phyloP scores from a whole-genome alignment of 2,113 vertebrate genomes.

The Oryzias woworae region DNA sequence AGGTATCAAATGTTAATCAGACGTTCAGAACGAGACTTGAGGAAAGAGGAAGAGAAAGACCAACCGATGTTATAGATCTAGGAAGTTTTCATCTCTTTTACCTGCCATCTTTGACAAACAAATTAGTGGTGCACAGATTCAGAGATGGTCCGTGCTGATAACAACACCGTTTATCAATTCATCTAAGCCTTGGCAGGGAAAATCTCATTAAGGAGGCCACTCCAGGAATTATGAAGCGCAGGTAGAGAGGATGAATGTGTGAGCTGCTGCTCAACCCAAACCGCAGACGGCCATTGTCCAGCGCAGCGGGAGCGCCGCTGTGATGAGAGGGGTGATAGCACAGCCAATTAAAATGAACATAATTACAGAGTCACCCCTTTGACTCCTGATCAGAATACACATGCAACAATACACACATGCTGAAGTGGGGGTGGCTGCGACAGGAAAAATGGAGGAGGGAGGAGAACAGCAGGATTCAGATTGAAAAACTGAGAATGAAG shows the following conservation, averaged over 20 bases:
- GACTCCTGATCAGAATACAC: conserved; percentile 77
- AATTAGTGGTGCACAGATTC: conserved; percentile 78
- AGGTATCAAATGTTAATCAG: not conserved
- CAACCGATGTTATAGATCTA: conserved; percentile 54
- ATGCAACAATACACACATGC: conserved; percentile 49
- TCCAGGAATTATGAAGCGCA: conserved; percentile 67
- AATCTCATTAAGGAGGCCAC: conserved; percentile 75
- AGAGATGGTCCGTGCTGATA: conserved; percentile 70
- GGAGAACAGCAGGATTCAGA: not conserved
- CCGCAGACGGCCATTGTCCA: conserved; percentile 72
- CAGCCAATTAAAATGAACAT: conserved; percentile 85
- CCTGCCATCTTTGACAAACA: conserved; percentile 78
- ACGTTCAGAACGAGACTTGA: conserved; percentile 17
- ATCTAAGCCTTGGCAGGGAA: conserved; percentile 69
- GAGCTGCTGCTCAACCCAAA: conserved; percentile 39
- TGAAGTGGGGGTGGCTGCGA: conserved; percentile 5
- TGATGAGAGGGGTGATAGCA: conserved; percentile 78
- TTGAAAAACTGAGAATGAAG: not conserved
- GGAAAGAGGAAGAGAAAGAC: not conserved
- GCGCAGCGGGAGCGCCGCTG: conserved; percentile 60
- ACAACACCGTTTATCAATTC: conserved; percentile 74
- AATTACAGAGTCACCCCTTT: conserved; percentile 83
- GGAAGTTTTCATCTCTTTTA: conserved; percentile 75
- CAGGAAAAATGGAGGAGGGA: conserved; percentile 4
- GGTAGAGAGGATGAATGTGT: conserved; percentile 46